Percentiles rank a stretch among this genome's conserved stretches.
These are phyloP conservation scores for Aethes cnicana DNA, from an alignment of 2,888 invertebrate species.

Conservation along the genomic window DNA sequence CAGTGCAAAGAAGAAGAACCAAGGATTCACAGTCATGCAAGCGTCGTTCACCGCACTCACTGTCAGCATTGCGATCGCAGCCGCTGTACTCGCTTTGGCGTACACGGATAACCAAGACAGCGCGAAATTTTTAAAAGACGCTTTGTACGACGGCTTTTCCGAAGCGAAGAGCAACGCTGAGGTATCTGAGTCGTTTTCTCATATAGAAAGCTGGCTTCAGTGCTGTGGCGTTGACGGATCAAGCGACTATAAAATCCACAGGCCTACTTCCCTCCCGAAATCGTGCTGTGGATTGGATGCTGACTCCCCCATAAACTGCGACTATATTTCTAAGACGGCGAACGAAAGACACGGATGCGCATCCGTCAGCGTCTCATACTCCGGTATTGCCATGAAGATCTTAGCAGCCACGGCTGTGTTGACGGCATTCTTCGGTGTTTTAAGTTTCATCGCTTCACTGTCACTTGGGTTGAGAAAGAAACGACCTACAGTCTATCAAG, in stretches of 20 bases:
- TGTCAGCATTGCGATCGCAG: background rate
- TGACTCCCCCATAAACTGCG: background rate
- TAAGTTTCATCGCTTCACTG: constrained; percentile 15
- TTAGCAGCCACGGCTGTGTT: constrained; percentile 9
- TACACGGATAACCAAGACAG: constrained; percentile 5
- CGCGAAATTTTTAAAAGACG: constrained; percentile 11
- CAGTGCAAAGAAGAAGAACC: constrained; percentile 11
- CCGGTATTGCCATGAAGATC: background rate
- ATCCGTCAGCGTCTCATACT: constrained; percentile 5
- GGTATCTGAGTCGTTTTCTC: background rate
- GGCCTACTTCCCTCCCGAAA: background rate
- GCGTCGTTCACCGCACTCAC: constrained; percentile 12
- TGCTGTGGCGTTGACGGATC: constrained; percentile 21
- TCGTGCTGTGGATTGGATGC: constrained; percentile 19
- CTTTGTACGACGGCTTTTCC: constrained; percentile 16
- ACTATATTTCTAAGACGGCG: constrained; percentile 15
- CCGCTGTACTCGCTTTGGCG: constrained; percentile 1
- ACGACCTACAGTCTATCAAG: constrained; percentile 18
- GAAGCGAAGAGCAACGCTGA: constrained; percentile 8
- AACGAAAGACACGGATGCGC: constrained; percentile 23
- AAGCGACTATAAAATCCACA: constrained; percentile 3
- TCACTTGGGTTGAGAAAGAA: constrained; percentile 7
- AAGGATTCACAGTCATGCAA: constrained; percentile 22
- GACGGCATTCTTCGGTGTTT: constrained; percentile 12
- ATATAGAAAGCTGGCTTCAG: constrained; percentile 15